Evolutionary conservation across 2,797 vertebrate species (phyloP).

Genomic region (Halcyon leucocephala): DNA sequence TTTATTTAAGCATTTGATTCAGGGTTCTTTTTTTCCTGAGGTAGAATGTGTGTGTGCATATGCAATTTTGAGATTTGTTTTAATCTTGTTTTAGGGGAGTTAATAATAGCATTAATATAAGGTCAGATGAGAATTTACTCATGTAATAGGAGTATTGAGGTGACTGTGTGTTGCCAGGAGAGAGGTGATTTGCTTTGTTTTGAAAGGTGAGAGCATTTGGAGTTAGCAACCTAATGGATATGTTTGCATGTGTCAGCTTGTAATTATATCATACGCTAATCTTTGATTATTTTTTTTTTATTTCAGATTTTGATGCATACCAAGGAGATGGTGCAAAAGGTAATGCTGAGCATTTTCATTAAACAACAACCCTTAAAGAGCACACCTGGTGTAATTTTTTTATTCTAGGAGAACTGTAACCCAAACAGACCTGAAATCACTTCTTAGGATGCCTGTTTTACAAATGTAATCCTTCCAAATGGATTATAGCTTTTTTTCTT

Average conservation of each 20-base stretch:
- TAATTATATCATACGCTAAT: conserved; percentile 74
- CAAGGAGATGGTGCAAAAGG: conserved; percentile 98
- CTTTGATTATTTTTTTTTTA: conserved; percentile 22
- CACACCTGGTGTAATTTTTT: conserved; percentile 73
- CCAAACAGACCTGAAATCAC: conserved; percentile 78
- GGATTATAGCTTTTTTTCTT: conserved; percentile 81
- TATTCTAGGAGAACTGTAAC: conserved; percentile 72
- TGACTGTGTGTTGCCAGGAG: conserved; percentile 63
- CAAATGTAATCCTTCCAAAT: conserved; percentile 80
- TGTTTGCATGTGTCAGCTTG: conserved; percentile 62
- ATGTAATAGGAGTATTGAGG: conserved; percentile 60
- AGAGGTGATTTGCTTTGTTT: conserved; percentile 63
- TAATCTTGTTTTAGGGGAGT: conserved; percentile 73
- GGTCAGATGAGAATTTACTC: conserved; percentile 61
- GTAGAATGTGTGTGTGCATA: background rate
- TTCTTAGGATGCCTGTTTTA: conserved; percentile 80
- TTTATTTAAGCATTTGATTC: conserved; percentile 8
- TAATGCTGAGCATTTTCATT: conserved; percentile 79
- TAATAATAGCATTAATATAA: conserved; percentile 67
- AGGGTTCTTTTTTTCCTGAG: background rate
- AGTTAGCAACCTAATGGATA: conserved; percentile 61
- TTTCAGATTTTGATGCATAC: conserved; percentile 98
- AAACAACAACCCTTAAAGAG: conserved; percentile 67
- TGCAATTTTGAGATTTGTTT: conserved; percentile 73
- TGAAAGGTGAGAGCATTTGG: conserved; percentile 60